These are phyloP conservation scores for Macrocentrus cingulum DNA, from an alignment of 1,140 invertebrate species.

Conservation along the genomic window DNA sequence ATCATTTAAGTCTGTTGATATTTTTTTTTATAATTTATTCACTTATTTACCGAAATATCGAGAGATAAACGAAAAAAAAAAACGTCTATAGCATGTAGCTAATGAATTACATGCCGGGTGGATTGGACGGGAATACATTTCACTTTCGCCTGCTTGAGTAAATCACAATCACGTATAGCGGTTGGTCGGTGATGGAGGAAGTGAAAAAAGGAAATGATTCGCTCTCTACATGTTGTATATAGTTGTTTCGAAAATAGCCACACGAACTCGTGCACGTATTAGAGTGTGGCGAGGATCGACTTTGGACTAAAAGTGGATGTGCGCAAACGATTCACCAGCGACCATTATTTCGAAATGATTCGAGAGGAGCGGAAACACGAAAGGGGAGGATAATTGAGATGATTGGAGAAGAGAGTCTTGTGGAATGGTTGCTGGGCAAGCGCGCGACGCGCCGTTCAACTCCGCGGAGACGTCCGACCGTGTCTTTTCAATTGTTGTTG, in stretches of 20 bases:
- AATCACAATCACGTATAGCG: no score
- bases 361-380: conserved; percentile 23
- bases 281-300: conserved; percentile 4
- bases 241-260: conserved; percentile 16
- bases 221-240: neutral
- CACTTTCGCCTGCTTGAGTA: no score
- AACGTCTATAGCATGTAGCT: no score
- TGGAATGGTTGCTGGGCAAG: conserved; percentile 4
- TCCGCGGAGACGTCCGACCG: no score
- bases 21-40: no score
- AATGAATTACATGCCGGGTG: no score
- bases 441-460: neutral
- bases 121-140: no score
- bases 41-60: no score
- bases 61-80: no score
- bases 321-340: conserved; percentile 3
- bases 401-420: conserved; percentile 23
- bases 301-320: conserved; percentile 21
- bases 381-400: conserved; percentile 31
- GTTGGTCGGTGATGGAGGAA: neutral
- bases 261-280: no score
- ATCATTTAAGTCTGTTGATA: no score
- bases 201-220: neutral
- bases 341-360: conserved; percentile 28
- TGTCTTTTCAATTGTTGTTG: neutral